phyloP scores from a whole-genome alignment of 2,797 vertebrate genomes.

The Sebastes steindachneri region DNA sequence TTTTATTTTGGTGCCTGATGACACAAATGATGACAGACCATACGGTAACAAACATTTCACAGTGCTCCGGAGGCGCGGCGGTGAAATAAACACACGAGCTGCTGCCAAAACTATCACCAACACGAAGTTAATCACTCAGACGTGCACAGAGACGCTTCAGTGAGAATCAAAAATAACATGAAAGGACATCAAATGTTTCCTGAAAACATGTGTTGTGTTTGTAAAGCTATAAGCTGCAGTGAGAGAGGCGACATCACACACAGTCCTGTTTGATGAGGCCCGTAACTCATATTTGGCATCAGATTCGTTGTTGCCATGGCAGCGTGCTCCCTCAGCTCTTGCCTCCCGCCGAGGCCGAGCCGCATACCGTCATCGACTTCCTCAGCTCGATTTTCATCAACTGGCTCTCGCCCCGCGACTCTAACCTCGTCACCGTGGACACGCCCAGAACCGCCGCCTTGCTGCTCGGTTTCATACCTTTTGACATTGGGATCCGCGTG shows the following conservation, averaged over 20 bases:
- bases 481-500: constrained; percentile 94
- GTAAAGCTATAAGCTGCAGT: background rate
- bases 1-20: constrained; percentile 59
- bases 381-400: constrained; percentile 98
- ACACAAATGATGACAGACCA: constrained; percentile 21
- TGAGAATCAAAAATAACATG: background rate
- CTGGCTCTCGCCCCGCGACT: constrained; percentile 92
- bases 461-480: constrained; percentile 92
- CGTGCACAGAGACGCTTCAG: constrained; percentile 15
- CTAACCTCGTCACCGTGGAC: constrained; percentile 89
- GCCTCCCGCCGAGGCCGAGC: constrained; percentile 82
- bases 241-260: background rate
- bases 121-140: constrained; percentile 38
- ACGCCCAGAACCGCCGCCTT: constrained; percentile 89
- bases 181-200: background rate
- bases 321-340: constrained; percentile 88
- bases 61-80: constrained; percentile 11
- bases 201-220: background rate
- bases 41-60: constrained; percentile 25
- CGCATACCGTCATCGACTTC: constrained; percentile 85
- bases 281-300: constrained; percentile 1
- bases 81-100: constrained; percentile 36
- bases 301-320: constrained; percentile 57
- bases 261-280: background rate
- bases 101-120: constrained; percentile 4